Evolutionary conservation across 2,113 vertebrate species (phyloP).

Genomic region (Okapia johnstoni): DNA sequence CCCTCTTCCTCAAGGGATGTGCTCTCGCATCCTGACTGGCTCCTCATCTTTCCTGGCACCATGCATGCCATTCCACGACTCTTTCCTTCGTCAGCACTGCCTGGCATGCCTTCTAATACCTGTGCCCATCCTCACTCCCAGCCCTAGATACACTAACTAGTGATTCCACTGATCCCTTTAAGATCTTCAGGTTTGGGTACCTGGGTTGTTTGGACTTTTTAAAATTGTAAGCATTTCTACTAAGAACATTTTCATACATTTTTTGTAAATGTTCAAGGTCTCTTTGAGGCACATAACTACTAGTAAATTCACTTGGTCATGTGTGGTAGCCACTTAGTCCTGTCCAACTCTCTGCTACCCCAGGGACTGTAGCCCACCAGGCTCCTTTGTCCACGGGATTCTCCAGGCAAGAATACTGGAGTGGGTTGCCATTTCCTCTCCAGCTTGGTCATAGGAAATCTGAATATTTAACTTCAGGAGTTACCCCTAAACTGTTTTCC

Average conservation of each 20-base stretch:
- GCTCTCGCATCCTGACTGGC: neutral
- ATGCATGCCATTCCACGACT: neutral
- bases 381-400: neutral
- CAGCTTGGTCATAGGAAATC: neutral
- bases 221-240: neutral
- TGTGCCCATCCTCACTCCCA: too few relatives aligned
- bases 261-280: neutral
- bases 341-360: fast-evolving
- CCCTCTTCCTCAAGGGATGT: neutral
- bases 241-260: neutral
- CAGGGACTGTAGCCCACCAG: neutral
- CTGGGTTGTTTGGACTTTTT: neutral
- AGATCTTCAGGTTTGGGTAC: neutral
- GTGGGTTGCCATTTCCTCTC: neutral
- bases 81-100: neutral
- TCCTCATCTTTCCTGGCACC: neutral
- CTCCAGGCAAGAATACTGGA: neutral
- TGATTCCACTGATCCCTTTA: neutral
- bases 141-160: neutral
- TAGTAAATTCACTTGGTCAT: neutral
- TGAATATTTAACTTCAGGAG: neutral
- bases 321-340: fast-evolving
- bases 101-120: neutral
- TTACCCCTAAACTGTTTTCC: neutral
- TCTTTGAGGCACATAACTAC: neutral